A percentile compares a stretch with the other conserved stretches of the same genome.
phyloP scores from a whole-genome alignment of 2,797 vertebrate genomes.

The Loris lydekkerianus region DNA sequence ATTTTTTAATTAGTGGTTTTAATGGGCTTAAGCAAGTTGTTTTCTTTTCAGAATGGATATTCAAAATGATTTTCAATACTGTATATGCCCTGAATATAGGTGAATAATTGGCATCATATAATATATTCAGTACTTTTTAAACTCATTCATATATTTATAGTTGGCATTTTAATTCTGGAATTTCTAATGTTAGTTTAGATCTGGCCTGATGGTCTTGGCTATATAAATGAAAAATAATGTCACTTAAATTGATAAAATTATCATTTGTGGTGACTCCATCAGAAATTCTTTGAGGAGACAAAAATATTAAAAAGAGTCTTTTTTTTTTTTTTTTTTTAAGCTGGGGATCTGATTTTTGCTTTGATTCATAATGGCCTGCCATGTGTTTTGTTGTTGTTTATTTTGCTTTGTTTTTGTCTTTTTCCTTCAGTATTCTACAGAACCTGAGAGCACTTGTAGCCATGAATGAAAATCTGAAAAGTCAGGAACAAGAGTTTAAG shows the following conservation, averaged over 20 bases:
- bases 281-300: neutral
- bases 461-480: constrained; percentile 97
- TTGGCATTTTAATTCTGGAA: constrained; percentile 63
- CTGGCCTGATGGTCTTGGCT: neutral
- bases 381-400: neutral
- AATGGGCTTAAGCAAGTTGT: constrained; percentile 13
- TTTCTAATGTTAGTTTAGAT: constrained; percentile 45
- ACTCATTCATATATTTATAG: constrained; percentile 9
- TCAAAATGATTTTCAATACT: neutral
- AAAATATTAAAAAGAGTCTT: constrained; percentile 30
- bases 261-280: neutral
- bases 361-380: neutral
- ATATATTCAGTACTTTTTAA: constrained; percentile 27
- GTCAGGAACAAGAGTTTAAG: constrained; percentile 97
- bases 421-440: constrained; percentile 91
- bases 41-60: constrained; percentile 52
- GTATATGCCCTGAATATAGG: neutral
- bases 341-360: neutral
- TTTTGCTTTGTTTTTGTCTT: constrained; percentile 56
- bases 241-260: neutral
- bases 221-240: constrained; percentile 61
- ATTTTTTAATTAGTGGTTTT: constrained; percentile 55
- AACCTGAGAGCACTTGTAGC: constrained; percentile 94
- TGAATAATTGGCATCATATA: constrained; percentile 49
- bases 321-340: neutral